These are phyloP conservation scores for Tanypteryx hageni DNA, from an alignment of 2,888 invertebrate genomes.

Conservation along the genomic window DNA sequence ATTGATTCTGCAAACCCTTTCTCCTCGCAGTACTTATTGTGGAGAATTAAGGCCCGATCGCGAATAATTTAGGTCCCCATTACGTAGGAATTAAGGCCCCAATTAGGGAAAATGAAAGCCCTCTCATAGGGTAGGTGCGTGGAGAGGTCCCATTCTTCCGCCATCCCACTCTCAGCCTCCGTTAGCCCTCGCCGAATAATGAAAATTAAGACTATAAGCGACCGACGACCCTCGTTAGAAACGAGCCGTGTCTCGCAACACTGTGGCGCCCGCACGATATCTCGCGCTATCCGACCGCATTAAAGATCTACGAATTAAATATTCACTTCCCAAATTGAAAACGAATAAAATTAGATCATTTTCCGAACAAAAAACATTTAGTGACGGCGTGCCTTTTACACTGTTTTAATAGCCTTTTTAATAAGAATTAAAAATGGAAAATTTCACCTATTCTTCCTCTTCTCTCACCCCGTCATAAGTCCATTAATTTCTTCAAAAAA, in stretches of 20 bases:
- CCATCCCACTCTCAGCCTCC: too few relatives aligned
- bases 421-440: too few relatives aligned
- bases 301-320: neutral
- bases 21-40: neutral
- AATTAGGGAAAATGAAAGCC: constrained; percentile 17
- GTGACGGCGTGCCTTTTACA: too few relatives aligned
- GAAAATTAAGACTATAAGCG: neutral
- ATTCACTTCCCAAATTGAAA: too few relatives aligned
- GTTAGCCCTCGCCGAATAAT: neutral
- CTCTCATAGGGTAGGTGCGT: neutral
- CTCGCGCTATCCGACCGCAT: neutral
- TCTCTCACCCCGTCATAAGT: too few relatives aligned
- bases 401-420: too few relatives aligned
- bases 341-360: too few relatives aligned
- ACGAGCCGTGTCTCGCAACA: neutral
- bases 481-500: too few relatives aligned
- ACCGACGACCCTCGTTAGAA: neutral
- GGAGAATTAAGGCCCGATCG: neutral
- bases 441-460: too few relatives aligned
- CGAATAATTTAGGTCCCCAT: neutral
- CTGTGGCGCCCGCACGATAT: neutral
- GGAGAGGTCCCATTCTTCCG: too few relatives aligned
- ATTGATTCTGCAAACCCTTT: neutral
- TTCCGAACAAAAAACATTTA: too few relatives aligned
- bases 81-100: neutral